A percentile compares a stretch with the other conserved stretches of the same genome.
phyloP scores from a whole-genome alignment of 1,140 invertebrate species.

The Bombus superbus region DNA sequence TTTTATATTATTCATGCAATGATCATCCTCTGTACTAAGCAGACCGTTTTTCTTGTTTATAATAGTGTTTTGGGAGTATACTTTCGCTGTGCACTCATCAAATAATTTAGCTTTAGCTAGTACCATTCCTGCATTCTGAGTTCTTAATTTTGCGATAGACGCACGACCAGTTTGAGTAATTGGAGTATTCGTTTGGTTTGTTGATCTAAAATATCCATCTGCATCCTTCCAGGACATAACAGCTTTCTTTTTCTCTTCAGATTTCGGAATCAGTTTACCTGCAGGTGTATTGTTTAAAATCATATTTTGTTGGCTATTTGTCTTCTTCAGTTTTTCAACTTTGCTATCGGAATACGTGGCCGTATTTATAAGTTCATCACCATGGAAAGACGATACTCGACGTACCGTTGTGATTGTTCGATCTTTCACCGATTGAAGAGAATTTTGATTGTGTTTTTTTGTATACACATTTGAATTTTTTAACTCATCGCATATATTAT shows the following conservation, averaged over 20 bases:
- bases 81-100: constrained; percentile 80
- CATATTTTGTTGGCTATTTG: constrained; percentile 72
- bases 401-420: constrained; percentile 54
- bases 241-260: constrained; percentile 53
- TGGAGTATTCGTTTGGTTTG: constrained; percentile 58
- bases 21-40: constrained; percentile 7
- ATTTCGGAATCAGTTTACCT: constrained; percentile 8
- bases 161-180: constrained; percentile 82
- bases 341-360: constrained; percentile 75
- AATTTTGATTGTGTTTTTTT: constrained; percentile 63
- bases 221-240: constrained; percentile 80
- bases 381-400: constrained; percentile 78
- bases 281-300: constrained; percentile 33
- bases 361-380: constrained; percentile 69
- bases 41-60: constrained; percentile 40
- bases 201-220: constrained; percentile 74
- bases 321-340: constrained; percentile 76
- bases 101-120: constrained; percentile 87
- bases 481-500: constrained; percentile 12
- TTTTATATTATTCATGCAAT: constrained; percentile 19
- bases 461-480: constrained; percentile 59
- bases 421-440: constrained; percentile 52
- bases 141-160: constrained; percentile 85
- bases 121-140: constrained; percentile 88
- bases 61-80: not conserved